Conservation (phyloP, 2,797 vertebrate genomes). For the Clarias fuscus region DNA sequence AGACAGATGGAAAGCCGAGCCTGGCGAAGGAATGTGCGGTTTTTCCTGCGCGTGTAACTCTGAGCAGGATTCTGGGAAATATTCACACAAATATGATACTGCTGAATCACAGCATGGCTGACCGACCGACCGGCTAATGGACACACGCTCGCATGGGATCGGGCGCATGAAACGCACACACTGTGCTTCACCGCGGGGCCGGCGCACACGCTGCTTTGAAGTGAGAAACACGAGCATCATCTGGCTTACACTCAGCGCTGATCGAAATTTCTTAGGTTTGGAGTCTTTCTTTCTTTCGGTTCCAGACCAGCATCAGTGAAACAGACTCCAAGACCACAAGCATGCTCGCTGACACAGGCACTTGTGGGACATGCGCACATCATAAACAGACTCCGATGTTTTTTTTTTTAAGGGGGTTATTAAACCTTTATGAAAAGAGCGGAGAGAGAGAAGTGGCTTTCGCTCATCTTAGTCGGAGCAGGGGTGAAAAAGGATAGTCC, state of each 20-base stretch:
- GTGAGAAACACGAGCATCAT: conserved; percentile 27
- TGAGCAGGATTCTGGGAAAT: conserved; percentile 56
- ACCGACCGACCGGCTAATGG: not conserved
- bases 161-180: conserved; percentile 41
- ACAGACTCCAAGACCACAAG: not conserved
- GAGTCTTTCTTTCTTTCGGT: not conserved
- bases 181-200: conserved; percentile 1
- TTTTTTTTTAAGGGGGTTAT: not conserved
- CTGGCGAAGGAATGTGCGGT: conserved; percentile 41
- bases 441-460: not conserved
- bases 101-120: conserved; percentile 39
- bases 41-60: conserved; percentile 38
- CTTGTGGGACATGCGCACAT: not conserved
- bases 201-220: conserved; percentile 31
- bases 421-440: not conserved
- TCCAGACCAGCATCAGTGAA: not conserved
- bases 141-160: conserved; percentile 31
- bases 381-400: not conserved
- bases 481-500: conserved; percentile 17
- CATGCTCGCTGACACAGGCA: not conserved
- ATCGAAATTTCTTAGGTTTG: not conserved
- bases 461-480: not conserved
- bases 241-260: not conserved
- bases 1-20: conserved; percentile 42
- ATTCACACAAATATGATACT: conserved; percentile 57